Percentiles rank a stretch among this genome's conserved stretches.
phyloP scores from a whole-genome alignment of 2,888 invertebrate genomes.

The Leptopilina drosophilae region DNA sequence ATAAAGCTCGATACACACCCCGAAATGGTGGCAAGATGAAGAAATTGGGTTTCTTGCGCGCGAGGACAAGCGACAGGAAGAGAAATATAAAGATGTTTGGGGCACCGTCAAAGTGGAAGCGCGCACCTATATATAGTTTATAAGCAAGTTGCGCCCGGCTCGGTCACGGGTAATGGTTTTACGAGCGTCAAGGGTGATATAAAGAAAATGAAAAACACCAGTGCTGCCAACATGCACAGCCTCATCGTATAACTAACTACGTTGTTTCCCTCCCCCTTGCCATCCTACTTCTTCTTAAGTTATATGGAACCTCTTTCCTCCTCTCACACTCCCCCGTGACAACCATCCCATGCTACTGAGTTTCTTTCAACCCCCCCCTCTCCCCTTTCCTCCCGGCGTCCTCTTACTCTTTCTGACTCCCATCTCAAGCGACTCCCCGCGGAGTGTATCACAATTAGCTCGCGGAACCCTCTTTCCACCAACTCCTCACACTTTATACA shows the following conservation, averaged over 20 bases:
- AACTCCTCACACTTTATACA: conserved; percentile 37
- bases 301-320: conserved; percentile 59
- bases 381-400: conserved; percentile 48
- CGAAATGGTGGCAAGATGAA: conserved; percentile 51
- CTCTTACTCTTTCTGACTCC: conserved; percentile 49
- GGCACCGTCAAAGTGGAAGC: conserved; percentile 68
- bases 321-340: neutral
- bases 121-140: conserved; percentile 65
- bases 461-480: conserved; percentile 63
- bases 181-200: conserved; percentile 91
- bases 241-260: conserved; percentile 73
- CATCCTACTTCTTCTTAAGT: conserved; percentile 71
- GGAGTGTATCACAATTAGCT: conserved; percentile 76
- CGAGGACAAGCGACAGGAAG: conserved; percentile 45
- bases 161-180: conserved; percentile 93
- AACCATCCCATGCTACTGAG: conserved; percentile 28
- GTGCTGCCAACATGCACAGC: conserved; percentile 73
- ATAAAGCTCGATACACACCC: conserved; percentile 11
- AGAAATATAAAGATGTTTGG: conserved; percentile 62
- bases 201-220: conserved; percentile 93
- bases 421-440: conserved; percentile 67
- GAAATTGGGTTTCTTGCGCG: conserved; percentile 67
- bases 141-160: conserved; percentile 77
- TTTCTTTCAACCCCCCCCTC: neutral
- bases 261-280: conserved; percentile 62